These are phyloP conservation scores for Cordilura impudica DNA, from an alignment of 2,888 invertebrate genomes.

Conservation along the genomic window DNA sequence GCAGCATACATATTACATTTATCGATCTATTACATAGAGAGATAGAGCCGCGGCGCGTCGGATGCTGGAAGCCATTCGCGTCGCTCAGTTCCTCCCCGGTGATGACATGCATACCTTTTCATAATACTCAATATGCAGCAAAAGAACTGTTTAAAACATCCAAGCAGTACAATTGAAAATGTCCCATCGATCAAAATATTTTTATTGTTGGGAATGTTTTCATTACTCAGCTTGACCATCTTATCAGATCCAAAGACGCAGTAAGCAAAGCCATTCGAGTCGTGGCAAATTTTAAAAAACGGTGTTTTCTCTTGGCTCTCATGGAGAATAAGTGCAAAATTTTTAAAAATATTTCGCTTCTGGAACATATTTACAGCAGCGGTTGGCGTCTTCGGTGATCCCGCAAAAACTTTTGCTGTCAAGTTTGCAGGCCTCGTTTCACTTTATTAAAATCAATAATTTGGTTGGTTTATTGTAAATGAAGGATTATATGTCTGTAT, in stretches of 20 bases:
- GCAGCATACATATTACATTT: too few relatives aligned
- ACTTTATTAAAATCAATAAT: too few relatives aligned
- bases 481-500: too few relatives aligned
- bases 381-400: conserved; percentile 14
- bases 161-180: too few relatives aligned
- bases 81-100: too few relatives aligned
- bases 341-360: conserved; percentile 2
- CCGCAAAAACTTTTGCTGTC: not conserved
- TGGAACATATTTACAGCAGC: not conserved
- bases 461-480: not conserved
- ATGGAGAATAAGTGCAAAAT: not conserved
- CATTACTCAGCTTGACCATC: not conserved
- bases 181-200: not conserved
- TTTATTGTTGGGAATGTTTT: conserved; percentile 3
- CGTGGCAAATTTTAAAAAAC: not conserved
- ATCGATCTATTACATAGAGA: too few relatives aligned
- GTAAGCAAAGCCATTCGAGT: not conserved
- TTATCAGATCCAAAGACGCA: not conserved
- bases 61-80: too few relatives aligned
- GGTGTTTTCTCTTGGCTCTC: not conserved
- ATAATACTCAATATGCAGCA: too few relatives aligned
- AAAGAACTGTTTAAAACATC: too few relatives aligned
- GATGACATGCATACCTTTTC: too few relatives aligned
- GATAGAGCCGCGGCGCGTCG: too few relatives aligned
- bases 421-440: too few relatives aligned